phyloP scores from a whole-genome alignment of 2,113 vertebrate species.

The Tychaedon coryphoeus region DNA sequence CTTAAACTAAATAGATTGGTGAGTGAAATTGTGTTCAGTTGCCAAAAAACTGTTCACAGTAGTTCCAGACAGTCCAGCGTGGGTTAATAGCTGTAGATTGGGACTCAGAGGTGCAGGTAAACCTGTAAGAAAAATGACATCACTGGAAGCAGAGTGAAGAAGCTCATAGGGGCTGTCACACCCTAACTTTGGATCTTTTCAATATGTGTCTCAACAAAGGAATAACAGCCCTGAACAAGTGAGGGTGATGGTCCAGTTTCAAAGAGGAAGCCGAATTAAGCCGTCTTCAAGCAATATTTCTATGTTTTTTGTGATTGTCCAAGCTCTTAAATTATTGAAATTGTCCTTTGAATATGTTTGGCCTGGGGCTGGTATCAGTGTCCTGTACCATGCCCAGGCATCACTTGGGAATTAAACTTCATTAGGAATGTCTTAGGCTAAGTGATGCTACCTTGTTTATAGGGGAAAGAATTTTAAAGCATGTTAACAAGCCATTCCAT shows the following conservation, averaged over 20 bases:
- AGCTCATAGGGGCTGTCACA: not conserved
- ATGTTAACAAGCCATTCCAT: not conserved
- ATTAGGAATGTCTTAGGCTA: too few relatives aligned
- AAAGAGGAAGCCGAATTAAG: not conserved
- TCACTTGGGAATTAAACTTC: not conserved
- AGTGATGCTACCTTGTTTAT: not conserved
- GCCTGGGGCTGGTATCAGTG: too few relatives aligned
- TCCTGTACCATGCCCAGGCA: not conserved
- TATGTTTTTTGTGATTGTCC: not conserved
- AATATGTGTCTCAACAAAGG: accelerated
- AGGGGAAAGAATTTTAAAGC: not conserved
- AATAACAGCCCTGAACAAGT: not conserved
- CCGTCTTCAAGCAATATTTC: not conserved
- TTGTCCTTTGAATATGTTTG: not conserved
- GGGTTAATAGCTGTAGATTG: not conserved
- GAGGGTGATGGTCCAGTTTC: not conserved
- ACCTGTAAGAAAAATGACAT: not conserved
- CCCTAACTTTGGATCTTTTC: not conserved
- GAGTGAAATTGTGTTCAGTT: not conserved
- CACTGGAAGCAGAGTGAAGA: not conserved
- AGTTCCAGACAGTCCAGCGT: not conserved
- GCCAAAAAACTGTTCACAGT: not conserved
- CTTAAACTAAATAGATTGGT: not conserved
- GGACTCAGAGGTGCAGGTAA: not conserved
- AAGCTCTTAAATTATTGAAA: not conserved